Evolutionary conservation across 2,797 vertebrate species (phyloP).

Genomic region (Megalops cyprinoides): DNA sequence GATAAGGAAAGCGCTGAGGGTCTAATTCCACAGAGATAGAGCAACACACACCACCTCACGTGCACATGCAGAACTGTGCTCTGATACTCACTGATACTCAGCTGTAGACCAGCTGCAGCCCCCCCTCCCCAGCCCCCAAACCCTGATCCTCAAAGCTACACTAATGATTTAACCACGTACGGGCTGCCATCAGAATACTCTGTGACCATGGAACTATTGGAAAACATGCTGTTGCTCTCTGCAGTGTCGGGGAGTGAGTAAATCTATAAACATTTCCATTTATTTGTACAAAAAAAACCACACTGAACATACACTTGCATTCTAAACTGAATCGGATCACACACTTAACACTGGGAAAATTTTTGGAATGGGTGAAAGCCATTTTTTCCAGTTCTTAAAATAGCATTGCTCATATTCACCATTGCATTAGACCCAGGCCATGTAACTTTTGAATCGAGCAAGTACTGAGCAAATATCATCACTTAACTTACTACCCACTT

Average conservation of each 20-base stretch:
- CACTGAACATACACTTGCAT: not conserved
- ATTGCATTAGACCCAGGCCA: not conserved
- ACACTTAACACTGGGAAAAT: no score
- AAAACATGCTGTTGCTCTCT: not conserved
- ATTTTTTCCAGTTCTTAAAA: not conserved
- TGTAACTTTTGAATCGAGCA: not conserved
- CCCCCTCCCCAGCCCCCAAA: not conserved
- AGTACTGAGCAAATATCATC: not conserved
- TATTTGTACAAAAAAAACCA: not conserved
- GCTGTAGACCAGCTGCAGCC: not conserved
- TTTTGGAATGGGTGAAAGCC: not conserved
- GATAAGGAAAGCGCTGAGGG: conserved; percentile 75
- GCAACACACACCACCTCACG: conserved; percentile 25
- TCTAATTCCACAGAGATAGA: conserved; percentile 80
- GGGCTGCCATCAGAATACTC: not conserved
- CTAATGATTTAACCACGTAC: not conserved
- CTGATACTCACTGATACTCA: conserved; percentile 14
- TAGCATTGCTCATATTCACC: not conserved
- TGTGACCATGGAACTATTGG: not conserved
- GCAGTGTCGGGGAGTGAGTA: not conserved
- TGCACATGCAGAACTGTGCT: not conserved
- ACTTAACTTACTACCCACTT: not conserved
- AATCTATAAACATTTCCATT: not conserved
- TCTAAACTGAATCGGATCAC: no score
- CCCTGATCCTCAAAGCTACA: not conserved